These are phyloP conservation scores for Opisthograptis luteolata DNA, from an alignment of 2,888 invertebrate species.

Conservation along the genomic window DNA sequence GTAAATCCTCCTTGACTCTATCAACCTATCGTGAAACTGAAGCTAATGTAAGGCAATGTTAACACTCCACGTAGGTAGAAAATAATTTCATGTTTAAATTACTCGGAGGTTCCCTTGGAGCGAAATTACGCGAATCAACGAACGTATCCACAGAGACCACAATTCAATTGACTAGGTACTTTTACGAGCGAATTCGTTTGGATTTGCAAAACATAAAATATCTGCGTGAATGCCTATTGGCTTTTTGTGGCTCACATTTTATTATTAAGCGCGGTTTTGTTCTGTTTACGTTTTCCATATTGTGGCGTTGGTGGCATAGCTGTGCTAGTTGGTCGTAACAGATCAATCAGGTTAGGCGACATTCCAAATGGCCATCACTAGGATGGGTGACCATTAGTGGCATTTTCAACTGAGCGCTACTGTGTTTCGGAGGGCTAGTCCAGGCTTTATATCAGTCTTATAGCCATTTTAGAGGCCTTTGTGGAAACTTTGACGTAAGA, in stretches of 20 bases:
- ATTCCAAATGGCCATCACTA: too few species aligned
- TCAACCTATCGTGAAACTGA: too few species aligned
- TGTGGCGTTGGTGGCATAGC: not conserved
- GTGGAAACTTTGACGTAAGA: too few species aligned
- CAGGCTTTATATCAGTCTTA: too few species aligned
- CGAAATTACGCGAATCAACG: constrained; percentile 51
- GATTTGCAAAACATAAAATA: constrained; percentile 34
- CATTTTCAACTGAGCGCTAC: too few species aligned
- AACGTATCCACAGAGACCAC: constrained; percentile 50
- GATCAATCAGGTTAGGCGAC: too few species aligned
- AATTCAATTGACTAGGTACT: constrained; percentile 51
- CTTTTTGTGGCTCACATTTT: constrained; percentile 38
- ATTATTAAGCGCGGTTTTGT: constrained; percentile 19
- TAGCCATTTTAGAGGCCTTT: too few species aligned
- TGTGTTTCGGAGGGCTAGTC: too few species aligned
- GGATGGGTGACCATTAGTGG: too few species aligned
- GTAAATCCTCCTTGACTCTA: too few species aligned
- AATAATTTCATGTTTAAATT: constrained; percentile 30
- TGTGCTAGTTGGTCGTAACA: too few species aligned
- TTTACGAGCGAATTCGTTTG: constrained; percentile 48
- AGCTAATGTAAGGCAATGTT: too few species aligned
- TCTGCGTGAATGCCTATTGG: constrained; percentile 32
- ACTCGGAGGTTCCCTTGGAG: constrained; percentile 30
- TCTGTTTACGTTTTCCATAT: constrained; percentile 8
- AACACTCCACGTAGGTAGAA: constrained; percentile 12